Conservation (phyloP, 1,140 invertebrate genomes). For the Atta colombica region DNA sequence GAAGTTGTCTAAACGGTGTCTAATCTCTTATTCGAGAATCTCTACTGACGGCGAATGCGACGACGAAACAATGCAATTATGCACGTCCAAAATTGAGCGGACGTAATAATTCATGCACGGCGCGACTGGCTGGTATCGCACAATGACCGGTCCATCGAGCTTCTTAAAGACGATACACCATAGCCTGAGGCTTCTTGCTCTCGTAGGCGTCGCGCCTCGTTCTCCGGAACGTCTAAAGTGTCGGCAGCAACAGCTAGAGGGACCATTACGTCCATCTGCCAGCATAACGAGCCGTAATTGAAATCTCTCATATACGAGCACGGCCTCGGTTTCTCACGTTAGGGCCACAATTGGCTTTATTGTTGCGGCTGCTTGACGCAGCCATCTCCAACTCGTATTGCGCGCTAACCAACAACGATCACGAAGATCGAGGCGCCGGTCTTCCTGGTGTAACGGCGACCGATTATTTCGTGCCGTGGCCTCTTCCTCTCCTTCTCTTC, state of each 20-base stretch:
- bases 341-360: constrained; percentile 81
- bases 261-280: constrained; percentile 82
- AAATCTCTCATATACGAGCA: constrained; percentile 78
- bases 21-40: too few species aligned
- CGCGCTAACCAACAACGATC: constrained; percentile 31
- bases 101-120: constrained; percentile 48
- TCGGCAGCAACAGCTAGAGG: constrained; percentile 70
- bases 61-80: constrained; percentile 50
- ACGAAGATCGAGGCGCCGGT: constrained; percentile 57
- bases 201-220: constrained; percentile 69
- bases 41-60: not conserved
- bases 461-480: constrained; percentile 45
- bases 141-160: constrained; percentile 36
- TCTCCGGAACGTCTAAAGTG: constrained; percentile 70
- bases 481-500: not conserved
- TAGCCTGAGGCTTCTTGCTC: constrained; percentile 26
- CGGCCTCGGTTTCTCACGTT: constrained; percentile 78
- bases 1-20: too few species aligned
- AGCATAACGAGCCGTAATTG: constrained; percentile 83
- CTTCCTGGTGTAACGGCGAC: constrained; percentile 59
- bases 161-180: constrained; percentile 52
- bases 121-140: constrained; percentile 13
- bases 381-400: constrained; percentile 40
- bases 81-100: constrained; percentile 44
- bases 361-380: constrained; percentile 75